These are phyloP conservation scores for Brachyalestes nurse DNA, from an alignment of 2,797 vertebrate species.

Conservation along the genomic window DNA sequence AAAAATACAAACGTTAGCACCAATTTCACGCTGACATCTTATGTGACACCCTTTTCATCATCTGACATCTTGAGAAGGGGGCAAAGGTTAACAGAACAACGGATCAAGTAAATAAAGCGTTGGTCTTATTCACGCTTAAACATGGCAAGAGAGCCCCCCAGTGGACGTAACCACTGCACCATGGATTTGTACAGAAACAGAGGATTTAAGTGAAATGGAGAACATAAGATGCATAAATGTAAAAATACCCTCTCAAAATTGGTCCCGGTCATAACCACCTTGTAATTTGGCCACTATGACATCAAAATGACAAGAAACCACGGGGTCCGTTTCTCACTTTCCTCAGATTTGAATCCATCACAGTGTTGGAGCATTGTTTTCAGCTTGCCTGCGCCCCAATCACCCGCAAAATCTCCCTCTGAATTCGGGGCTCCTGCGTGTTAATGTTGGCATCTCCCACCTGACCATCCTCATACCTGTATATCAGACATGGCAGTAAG, in stretches of 20 bases:
- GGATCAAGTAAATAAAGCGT: constrained; percentile 2
- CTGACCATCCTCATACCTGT: constrained; percentile 94
- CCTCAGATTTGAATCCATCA: constrained; percentile 17
- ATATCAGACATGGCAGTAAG: constrained; percentile 17
- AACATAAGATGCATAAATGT: constrained; percentile 3
- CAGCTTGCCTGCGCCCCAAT: constrained; percentile 71
- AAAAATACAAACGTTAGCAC: constrained; percentile 25
- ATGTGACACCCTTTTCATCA: constrained; percentile 29
- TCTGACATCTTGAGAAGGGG: not conserved
- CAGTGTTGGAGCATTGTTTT: constrained; percentile 14
- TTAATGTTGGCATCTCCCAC: constrained; percentile 95
- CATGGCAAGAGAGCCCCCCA: constrained; percentile 31
- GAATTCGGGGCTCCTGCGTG: constrained; percentile 92
- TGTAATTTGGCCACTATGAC: constrained; percentile 12
- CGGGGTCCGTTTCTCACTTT: not conserved
- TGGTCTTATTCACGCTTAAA: constrained; percentile 7
- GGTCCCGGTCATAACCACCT: not conserved
- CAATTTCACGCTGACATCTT: constrained; percentile 17
- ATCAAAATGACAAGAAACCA: not conserved
- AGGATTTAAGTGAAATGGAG: not conserved
- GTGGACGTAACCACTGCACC: not conserved
- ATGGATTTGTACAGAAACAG: not conserved
- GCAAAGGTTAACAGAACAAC: constrained; percentile 1
- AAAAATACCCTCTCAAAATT: constrained; percentile 23
- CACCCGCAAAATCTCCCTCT: constrained; percentile 91